These are phyloP conservation scores for Pseudococcus jackbeardsleyi DNA, from an alignment of 2,888 invertebrate genomes.

Conservation along the genomic window DNA sequence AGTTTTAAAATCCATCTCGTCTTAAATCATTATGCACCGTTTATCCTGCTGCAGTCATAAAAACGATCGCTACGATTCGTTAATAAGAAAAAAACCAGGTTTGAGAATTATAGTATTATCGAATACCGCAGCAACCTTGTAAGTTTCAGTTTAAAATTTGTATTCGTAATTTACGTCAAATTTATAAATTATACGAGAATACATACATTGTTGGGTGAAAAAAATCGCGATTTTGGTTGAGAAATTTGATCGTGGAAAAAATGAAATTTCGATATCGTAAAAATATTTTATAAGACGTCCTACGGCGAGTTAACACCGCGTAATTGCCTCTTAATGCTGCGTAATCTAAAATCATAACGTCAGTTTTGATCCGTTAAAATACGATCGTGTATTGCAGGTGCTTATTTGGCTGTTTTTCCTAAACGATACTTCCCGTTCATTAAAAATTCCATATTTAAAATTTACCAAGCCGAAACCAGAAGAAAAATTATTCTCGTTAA, in stretches of 20 bases:
- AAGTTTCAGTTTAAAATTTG: not conserved
- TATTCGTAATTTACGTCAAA: not conserved
- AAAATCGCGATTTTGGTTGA: not conserved
- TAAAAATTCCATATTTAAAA: conserved; percentile 12
- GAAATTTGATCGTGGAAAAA: not conserved
- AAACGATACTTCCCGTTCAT: not conserved
- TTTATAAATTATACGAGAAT: not conserved
- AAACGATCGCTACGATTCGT: not conserved
- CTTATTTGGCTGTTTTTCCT: not conserved
- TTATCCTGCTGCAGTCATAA: not conserved
- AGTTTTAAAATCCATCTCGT: not conserved
- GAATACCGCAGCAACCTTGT: not conserved
- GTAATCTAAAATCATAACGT: conserved; percentile 5
- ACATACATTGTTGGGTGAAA: not conserved
- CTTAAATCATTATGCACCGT: not conserved
- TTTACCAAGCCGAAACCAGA: not conserved
- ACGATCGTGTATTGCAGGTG: conserved; percentile 20
- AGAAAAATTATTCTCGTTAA: not conserved
- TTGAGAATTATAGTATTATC: not conserved
- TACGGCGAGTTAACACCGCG: not conserved
- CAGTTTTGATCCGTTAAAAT: conserved; percentile 23
- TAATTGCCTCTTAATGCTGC: not conserved
- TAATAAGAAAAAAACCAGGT: not conserved
- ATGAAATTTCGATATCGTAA: not conserved
- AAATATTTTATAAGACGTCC: not conserved